phyloP scores from a whole-genome alignment of 2,113 vertebrate genomes.

The Strix uralensis region DNA sequence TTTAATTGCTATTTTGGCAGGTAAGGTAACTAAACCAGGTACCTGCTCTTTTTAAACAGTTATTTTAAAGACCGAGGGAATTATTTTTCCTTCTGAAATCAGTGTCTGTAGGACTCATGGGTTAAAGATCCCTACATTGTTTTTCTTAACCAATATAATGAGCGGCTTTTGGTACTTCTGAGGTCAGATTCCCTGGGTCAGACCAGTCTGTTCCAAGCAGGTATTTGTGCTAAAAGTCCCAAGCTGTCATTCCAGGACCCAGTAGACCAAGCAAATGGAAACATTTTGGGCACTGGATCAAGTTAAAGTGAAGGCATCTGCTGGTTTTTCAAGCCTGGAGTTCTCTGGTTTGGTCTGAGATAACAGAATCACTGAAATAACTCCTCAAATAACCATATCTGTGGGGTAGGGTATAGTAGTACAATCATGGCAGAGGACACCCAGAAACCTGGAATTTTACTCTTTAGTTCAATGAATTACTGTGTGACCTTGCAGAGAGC shows the following conservation, averaged over 20 bases:
- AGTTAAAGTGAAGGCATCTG: not conserved
- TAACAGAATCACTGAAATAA: not conserved
- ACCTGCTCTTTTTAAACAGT: not conserved
- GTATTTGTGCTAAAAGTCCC: not conserved
- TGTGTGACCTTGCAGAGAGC: not conserved
- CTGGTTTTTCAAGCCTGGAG: not conserved
- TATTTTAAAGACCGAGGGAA: not conserved
- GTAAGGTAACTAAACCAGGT: not conserved
- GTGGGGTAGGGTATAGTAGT: rapidly evolving
- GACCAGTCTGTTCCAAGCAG: not conserved
- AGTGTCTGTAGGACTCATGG: not conserved
- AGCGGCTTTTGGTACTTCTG: not conserved
- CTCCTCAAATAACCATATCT: not conserved
- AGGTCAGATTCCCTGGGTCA: not conserved
- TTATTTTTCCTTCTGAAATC: not conserved
- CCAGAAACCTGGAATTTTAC: not conserved
- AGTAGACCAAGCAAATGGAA: not conserved
- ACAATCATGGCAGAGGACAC: not conserved
- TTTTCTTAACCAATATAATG: rapidly evolving
- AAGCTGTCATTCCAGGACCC: not conserved
- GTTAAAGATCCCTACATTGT: not conserved
- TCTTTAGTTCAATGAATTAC: not conserved
- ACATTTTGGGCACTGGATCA: not conserved
- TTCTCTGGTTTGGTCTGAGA: not conserved
- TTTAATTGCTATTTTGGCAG: not conserved